Evolutionary conservation across 2,113 vertebrate species (phyloP).

Genomic region (Pogona vitticeps): DNA sequence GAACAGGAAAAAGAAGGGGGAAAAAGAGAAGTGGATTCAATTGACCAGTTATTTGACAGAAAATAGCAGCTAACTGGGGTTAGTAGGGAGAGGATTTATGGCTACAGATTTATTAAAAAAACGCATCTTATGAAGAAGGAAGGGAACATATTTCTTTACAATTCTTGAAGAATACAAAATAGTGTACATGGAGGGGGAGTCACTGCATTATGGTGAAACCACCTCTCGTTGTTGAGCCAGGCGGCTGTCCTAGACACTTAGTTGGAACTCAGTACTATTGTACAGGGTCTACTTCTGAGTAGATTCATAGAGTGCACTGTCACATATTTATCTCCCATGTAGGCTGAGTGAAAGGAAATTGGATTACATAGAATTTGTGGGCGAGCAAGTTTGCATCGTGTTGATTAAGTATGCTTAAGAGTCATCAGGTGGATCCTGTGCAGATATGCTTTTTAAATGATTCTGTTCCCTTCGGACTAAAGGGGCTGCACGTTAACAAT

Average conservation of each 20-base stretch:
- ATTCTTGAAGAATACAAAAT: constrained; percentile 2
- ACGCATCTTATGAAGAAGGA: background rate
- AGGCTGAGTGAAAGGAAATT: too few relatives aligned
- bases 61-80: background rate
- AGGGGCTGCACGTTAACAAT: background rate
- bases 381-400: too few relatives aligned
- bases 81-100: background rate
- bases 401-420: too few relatives aligned
- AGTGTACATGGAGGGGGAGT: background rate
- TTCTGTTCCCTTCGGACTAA: background rate
- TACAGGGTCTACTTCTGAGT: background rate
- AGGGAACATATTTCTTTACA: background rate
- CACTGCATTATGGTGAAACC: background rate
- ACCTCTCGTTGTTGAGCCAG: background rate
- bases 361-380: too few relatives aligned
- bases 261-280: background rate
- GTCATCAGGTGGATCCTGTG: too few relatives aligned
- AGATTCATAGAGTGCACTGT: too few relatives aligned
- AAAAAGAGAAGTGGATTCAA: background rate
- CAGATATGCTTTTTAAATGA: too few relatives aligned
- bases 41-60: background rate
- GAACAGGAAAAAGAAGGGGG: background rate
- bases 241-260: background rate
- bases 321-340: too few relatives aligned
- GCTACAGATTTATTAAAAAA: background rate